Percentiles rank a stretch among this genome's conserved stretches.
These are phyloP conservation scores for Crocallis elinguaria DNA, from an alignment of 2,888 invertebrate species.

Conservation along the genomic window DNA sequence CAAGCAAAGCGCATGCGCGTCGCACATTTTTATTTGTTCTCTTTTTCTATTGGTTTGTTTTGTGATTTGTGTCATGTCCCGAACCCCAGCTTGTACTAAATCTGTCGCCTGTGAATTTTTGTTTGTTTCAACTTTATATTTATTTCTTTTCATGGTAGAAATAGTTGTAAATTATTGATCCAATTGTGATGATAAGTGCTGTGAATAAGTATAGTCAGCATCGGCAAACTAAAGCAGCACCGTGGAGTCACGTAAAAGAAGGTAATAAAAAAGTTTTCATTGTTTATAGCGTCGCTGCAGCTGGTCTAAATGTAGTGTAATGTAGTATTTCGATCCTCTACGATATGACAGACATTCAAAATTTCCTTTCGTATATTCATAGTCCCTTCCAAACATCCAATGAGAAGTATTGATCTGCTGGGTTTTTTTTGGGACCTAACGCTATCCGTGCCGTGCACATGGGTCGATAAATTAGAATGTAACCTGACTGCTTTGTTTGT, in stretches of 20 bases:
- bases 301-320: slow-evolving; percentile 36
- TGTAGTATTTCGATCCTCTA: slow-evolving; percentile 6
- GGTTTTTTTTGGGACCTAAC: slow-evolving; percentile 15
- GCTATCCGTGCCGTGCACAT: slow-evolving; percentile 59
- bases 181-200: slow-evolving; percentile 84
- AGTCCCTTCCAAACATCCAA: neutral
- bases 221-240: slow-evolving; percentile 84
- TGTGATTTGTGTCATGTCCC: slow-evolving; percentile 78
- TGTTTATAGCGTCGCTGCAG: slow-evolving; percentile 53
- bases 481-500: slow-evolving; percentile 41
- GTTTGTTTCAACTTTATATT: slow-evolving; percentile 62
- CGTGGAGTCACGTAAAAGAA: slow-evolving; percentile 86
- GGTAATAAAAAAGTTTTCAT: slow-evolving; percentile 77
- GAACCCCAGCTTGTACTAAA: slow-evolving; percentile 71
- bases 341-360: neutral
- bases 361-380: neutral
- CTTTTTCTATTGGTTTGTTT: slow-evolving; percentile 82
- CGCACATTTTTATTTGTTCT: slow-evolving; percentile 64
- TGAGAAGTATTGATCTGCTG: slow-evolving; percentile 17
- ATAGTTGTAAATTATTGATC: slow-evolving; percentile 66
- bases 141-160: slow-evolving; percentile 73
- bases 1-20: slow-evolving; percentile 78
- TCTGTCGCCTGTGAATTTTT: slow-evolving; percentile 74
- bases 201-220: slow-evolving; percentile 82
- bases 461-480: slow-evolving; percentile 60